Base-by-base conservation (phyloP, 2,797 vertebrate genomes). In the Hippopotamyrus pictus region DNA sequence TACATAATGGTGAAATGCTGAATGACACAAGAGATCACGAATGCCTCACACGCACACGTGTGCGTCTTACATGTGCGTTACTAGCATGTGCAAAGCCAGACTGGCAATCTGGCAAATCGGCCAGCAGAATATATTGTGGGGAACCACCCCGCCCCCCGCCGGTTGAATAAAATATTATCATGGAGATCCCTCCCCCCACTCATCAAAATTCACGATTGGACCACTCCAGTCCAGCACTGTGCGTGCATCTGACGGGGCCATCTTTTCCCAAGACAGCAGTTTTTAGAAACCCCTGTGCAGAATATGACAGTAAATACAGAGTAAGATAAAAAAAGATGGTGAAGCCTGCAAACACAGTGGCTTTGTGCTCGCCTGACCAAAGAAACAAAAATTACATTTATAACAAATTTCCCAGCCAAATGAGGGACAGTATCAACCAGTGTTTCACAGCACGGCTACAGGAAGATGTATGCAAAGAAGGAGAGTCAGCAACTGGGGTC, bases 331-430 rank as follows among this genome's bases (percentile, higher is more conserved):
- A 73, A 37, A 17, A 37, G 69, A 41, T 17, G 29, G 29, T 37
- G 33, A 37, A 73, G 12, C 12, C 29, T 37, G 46, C 79, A 83
- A 12, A 83, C 79, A 83, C n/a, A 46, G 79, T 48, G 44, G 46
- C 79, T 83, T 83, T 48, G 79, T 83, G 17, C 19, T 48, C 79
- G 4, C 33, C 33, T 37, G 29, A 37, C 33, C 69, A 73, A 73
- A 73, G 9, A 51, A 25, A 85, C 48, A 85, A 11, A 50, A 25
- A 85, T 17, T 51, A 87, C 90, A 90, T 88, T 90, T 90, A 88
- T 85, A 89, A 83, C 82, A 92, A 65, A 96, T 96, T 96, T 96
- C 89, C 93, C 85, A 96, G 94, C 94, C 95, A 96, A 96, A 96
- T 96, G 88, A 88, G 57, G 0, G 11, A 53, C 29, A 86, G 50